Evolutionary conservation across 2,797 vertebrate species (phyloP).

Genomic region (Sebastolobus altivelis): DNA sequence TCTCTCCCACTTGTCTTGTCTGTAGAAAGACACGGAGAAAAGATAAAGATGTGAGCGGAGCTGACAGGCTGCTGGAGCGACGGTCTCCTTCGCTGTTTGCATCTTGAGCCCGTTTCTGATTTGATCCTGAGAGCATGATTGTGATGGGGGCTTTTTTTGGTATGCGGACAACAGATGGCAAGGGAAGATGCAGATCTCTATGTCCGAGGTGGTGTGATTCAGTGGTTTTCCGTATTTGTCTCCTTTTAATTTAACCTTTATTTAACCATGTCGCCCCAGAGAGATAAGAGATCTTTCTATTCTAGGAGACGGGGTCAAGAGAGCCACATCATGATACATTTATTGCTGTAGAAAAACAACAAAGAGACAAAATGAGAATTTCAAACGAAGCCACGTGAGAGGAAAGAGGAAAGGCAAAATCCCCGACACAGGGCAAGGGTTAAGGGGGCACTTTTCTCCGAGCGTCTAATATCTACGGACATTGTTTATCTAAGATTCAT

Average conservation of each 20-base stretch:
- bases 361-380: slow-evolving; percentile 47
- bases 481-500: slow-evolving; percentile 33
- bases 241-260: slow-evolving; percentile 74
- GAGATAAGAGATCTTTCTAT: slow-evolving; percentile 51
- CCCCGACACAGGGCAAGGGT: slow-evolving; percentile 22
- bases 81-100: slow-evolving; percentile 64
- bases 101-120: slow-evolving; percentile 70
- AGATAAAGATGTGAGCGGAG: slow-evolving; percentile 79
- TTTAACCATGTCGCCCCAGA: slow-evolving; percentile 42
- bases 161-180: slow-evolving; percentile 44
- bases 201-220: slow-evolving; percentile 28
- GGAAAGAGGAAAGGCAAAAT: slow-evolving; percentile 31
- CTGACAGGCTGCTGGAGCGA: slow-evolving; percentile 74
- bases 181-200: slow-evolving; percentile 56
- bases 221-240: slow-evolving; percentile 25
- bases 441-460: slow-evolving; percentile 27
- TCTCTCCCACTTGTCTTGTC: slow-evolving; percentile 73
- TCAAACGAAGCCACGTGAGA: slow-evolving; percentile 9
- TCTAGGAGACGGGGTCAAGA: slow-evolving; percentile 47
- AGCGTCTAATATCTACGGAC: not conserved
- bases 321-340: slow-evolving; percentile 27
- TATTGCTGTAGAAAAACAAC: slow-evolving; percentile 18
- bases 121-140: slow-evolving; percentile 75
- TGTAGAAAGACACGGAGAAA: slow-evolving; percentile 64
- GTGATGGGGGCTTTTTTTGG: slow-evolving; percentile 48